Evolutionary conservation across 2,888 invertebrate genomes (phyloP).

Genomic region (Tiphia femorata): DNA sequence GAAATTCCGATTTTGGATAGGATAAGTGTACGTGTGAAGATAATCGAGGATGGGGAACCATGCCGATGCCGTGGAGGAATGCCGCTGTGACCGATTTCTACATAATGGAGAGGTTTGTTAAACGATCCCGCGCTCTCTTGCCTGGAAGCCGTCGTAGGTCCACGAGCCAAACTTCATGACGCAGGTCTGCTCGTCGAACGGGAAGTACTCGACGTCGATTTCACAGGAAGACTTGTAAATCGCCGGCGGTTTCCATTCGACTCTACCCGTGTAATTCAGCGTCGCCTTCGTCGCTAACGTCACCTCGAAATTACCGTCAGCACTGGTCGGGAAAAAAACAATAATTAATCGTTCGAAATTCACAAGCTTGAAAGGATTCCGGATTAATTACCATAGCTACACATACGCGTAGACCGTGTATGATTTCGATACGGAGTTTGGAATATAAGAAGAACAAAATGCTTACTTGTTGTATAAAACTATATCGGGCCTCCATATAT

Average conservation of each 20-base stretch:
- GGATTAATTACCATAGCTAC: too few relatives aligned
- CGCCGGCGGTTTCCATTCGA: conserved; percentile 93
- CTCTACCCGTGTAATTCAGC: conserved; percentile 83
- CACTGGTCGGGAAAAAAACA: conserved; percentile 71
- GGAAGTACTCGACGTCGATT: conserved; percentile 89
- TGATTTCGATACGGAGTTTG: too few relatives aligned
- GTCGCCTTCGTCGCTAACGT: conserved; percentile 87
- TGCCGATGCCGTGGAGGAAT: too few relatives aligned
- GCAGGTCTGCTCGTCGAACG: conserved; percentile 89
- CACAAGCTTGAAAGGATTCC: too few relatives aligned
- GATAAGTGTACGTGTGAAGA: too few relatives aligned
- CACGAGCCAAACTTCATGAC: conserved; percentile 89
- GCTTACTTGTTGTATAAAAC: conserved; percentile 86
- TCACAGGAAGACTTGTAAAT: conserved; percentile 92
- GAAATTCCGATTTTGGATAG: too few relatives aligned
- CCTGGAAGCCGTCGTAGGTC: conserved; percentile 89
- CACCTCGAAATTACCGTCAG: conserved; percentile 88
- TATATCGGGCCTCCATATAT: conserved; percentile 88
- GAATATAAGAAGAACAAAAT: neutral
- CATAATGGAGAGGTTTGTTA: neutral
- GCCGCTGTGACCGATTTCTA: too few relatives aligned
- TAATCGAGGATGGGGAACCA: too few relatives aligned
- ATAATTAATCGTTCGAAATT: neutral
- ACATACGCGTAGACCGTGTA: too few relatives aligned
- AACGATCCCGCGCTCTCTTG: conserved; percentile 50